Base-by-base conservation (phyloP, 2,888 invertebrate species). In the Cantharis lateralis region DNA sequence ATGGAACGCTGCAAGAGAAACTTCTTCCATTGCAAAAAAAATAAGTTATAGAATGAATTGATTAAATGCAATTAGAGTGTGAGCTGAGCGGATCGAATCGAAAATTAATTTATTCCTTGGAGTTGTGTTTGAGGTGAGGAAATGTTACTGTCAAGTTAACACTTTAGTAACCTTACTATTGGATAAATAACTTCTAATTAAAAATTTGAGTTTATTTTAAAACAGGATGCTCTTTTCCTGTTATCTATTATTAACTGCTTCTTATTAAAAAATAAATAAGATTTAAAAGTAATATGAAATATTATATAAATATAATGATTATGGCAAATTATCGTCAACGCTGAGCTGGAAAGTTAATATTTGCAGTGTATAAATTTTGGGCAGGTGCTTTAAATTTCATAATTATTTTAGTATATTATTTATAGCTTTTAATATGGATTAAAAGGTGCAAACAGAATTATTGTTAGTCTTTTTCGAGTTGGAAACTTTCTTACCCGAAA, bases 201-300 rank as follows among this genome's bases (percentile, higher is more conserved):
- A 66, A 64, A 64, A n/a, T 66, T 66, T 66, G 20, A 5, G 64
- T 66, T 66, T 66, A 66, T 66, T 66, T 66, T n/a, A 66, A 66
- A 66, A 66, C 64, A 66, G 64, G 64, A 66, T 66, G 64, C n/a
- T 18, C 64, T 20, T 66, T 66, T 66, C 64, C 64, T 66, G 64
- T 24, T 66, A 66, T 66, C 64, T 66, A 66, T 66, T 66, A 66
- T 66, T 66, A 66, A 66, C 64, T 48, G 1, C 13, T 24, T 20
- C 20, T 66, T 66, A 20, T 66, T 66, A 48, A n/a, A 48, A 48
- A 48, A n/a, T 48, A 48, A 48, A 48, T 48, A 48, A 48, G 48
- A 48, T 48, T 48, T 48, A 7, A n/a, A 48, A n/a, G n/a, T 48
- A 48, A 48, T 48, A n/a, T n/a, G 7, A n/a, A 32, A 32, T 13